A percentile compares a stretch with the other conserved stretches of the same genome.
phyloP scores from a whole-genome alignment of 1,140 invertebrate genomes.

The Diachasma alloeum region DNA sequence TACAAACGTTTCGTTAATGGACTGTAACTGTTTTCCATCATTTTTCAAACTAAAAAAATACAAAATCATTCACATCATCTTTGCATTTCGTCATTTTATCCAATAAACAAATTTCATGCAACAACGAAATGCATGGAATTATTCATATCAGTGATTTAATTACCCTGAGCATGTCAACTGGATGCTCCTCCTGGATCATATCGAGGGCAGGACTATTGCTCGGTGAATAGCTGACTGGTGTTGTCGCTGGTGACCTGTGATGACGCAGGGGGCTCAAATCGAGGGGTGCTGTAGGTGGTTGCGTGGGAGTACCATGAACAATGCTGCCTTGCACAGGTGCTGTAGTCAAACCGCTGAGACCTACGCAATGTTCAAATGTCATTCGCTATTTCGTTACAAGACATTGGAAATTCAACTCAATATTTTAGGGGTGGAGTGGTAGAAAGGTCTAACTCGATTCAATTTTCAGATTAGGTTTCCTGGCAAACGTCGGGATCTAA shows the following conservation, averaged over 20 bases:
- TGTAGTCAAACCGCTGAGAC: conserved; percentile 60
- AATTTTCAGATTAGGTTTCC: too few species aligned
- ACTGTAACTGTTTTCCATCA: too few species aligned
- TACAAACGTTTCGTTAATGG: too few species aligned
- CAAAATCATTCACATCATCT: too few species aligned
- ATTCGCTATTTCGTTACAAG: not conserved
- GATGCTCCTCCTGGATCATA: conserved; percentile 86
- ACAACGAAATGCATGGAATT: too few species aligned
- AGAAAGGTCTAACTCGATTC: too few species aligned
- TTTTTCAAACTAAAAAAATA: too few species aligned
- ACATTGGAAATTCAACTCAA: too few species aligned
- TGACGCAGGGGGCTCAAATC: conserved; percentile 62
- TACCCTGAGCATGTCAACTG: conserved; percentile 65
- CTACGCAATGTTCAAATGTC: conserved; percentile 34
- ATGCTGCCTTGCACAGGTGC: conserved; percentile 61
- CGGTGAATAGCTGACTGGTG: conserved; percentile 63
- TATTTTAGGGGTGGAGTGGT: not conserved
- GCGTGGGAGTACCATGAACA: conserved; percentile 63
- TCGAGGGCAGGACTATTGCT: conserved; percentile 76
- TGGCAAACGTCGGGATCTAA: too few species aligned
- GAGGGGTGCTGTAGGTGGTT: conserved; percentile 58
- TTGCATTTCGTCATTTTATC: too few species aligned
- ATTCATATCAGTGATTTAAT: conserved; percentile 29
- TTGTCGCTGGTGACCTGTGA: conserved; percentile 64
- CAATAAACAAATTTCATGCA: too few species aligned